Evolutionary conservation across 64 coral and sea anemone genomes (phyloP), one percentile per base, ranked within the genome.

Genomic region (Montipora foliosa): DNA sequence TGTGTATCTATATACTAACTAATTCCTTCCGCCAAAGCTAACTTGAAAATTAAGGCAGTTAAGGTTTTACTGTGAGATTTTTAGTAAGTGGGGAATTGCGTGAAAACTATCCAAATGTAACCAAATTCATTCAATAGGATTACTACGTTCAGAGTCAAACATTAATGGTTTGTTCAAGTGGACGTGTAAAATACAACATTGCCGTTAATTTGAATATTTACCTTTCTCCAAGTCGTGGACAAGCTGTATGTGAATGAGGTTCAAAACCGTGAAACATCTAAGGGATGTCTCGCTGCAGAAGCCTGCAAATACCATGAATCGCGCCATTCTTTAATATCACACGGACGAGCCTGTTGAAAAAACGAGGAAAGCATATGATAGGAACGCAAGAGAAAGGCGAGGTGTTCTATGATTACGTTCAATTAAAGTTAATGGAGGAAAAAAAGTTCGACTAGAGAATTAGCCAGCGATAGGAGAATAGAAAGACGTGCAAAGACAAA

Each of bases 241-340:
- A 98, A 25, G 96, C 93, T 17, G 93, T 81, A 75, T 98, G 96
- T 4, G 96, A 61, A 25, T 94, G 93, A 5, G 96, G 93, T 76
- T 98, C 96, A 67, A 98, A 98, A 14, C 93, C 87, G 53, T 98
- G 96, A 17, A 98, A n/a, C 21, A 29, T 98, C 96, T 75, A 98
- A 95, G 5, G 96, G 96, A 79, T 91, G 87, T 15, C 96, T 89
- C 59, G 95, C 81, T 11, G 78, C 78, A 66, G 62, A 66, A 47
- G 64, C 89, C 25, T 98, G 96, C 20, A 98, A 74, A 47, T 95
- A 98, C 96, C 93, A 98, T 0, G 96, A 94, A 49, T 98, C 96
- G 80, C 96, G 68, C 96, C 96, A 98, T 66, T 98, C 96, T 47
- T 98, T 98, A 45, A 98, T 84, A 80, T 98, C 96, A 79, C 96